These are phyloP conservation scores for Bombus huntii DNA, from an alignment of 1,140 invertebrate species.

Conservation along the genomic window DNA sequence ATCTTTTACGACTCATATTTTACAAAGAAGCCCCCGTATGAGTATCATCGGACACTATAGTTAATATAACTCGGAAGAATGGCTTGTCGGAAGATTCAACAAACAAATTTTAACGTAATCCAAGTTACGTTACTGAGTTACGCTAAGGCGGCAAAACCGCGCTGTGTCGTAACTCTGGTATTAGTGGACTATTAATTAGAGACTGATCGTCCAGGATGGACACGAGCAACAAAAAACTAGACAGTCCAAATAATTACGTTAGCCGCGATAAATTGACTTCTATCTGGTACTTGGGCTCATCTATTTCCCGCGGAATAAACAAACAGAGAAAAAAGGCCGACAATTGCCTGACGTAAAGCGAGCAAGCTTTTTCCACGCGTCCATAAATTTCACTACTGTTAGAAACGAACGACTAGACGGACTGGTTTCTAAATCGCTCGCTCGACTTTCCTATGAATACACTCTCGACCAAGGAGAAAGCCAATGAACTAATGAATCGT, in stretches of 20 bases:
- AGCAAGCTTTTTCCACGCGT: slow-evolving; percentile 9
- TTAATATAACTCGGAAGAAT: not conserved
- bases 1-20: not conserved
- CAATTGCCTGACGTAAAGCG: not conserved
- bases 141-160: no score
- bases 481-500: slow-evolving; percentile 40
- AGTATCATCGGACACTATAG: not conserved
- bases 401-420: slow-evolving; percentile 29
- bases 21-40: not conserved
- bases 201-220: no score
- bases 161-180: not conserved
- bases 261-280: not conserved
- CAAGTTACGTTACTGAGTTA: not conserved
- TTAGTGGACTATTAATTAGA: not conserved
- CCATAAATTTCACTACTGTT: slow-evolving; percentile 37
- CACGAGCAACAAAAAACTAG: not conserved
- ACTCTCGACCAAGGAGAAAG: slow-evolving; percentile 28
- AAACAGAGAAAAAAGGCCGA: no score
- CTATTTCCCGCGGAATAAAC: not conserved
- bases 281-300: not conserved
- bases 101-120: not conserved
- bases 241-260: not conserved
- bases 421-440: slow-evolving; percentile 35
- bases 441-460: slow-evolving; percentile 33
- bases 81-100: not conserved